These are phyloP conservation scores for Microctonus hyperodae DNA, from an alignment of 2,888 invertebrate species.

Conservation along the genomic window DNA sequence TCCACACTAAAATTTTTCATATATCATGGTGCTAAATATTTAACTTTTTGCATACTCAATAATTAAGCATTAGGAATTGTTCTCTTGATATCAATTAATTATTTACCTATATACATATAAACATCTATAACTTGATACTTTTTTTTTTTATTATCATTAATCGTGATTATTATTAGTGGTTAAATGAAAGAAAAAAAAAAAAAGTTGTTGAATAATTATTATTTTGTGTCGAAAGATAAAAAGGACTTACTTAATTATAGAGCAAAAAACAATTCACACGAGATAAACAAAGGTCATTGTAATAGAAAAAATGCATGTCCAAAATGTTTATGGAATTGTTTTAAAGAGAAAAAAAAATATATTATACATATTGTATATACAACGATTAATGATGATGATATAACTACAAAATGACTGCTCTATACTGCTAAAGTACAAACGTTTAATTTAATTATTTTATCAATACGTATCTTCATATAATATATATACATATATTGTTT, in stretches of 20 bases:
- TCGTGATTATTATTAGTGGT: not conserved
- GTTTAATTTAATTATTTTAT: constrained; percentile 62
- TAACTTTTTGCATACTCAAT: not conserved
- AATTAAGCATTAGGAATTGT: not conserved
- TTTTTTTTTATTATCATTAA: not conserved
- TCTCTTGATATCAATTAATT: not conserved
- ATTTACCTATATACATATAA: not conserved
- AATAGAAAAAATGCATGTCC: constrained; percentile 40
- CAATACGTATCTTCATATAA: constrained; percentile 47
- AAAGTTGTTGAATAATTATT: not conserved
- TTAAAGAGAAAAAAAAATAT: constrained; percentile 35
- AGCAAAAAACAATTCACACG: constrained; percentile 35
- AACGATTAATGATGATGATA: constrained; percentile 52
- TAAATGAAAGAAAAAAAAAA: not conserved
- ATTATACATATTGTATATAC: constrained; percentile 45
- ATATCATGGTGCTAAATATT: constrained; percentile 18
- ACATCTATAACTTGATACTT: not conserved
- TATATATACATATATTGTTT: constrained; percentile 16
- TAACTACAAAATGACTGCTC: constrained; percentile 62
- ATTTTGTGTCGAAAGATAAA: constrained; percentile 17
- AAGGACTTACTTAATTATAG: constrained; percentile 33
- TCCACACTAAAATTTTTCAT: constrained; percentile 5
- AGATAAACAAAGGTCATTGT: constrained; percentile 31
- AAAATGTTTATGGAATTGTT: constrained; percentile 46
- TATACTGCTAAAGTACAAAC: constrained; percentile 64